phyloP scores from a whole-genome alignment of 2,113 vertebrate species.

The Oryzias woworae region DNA sequence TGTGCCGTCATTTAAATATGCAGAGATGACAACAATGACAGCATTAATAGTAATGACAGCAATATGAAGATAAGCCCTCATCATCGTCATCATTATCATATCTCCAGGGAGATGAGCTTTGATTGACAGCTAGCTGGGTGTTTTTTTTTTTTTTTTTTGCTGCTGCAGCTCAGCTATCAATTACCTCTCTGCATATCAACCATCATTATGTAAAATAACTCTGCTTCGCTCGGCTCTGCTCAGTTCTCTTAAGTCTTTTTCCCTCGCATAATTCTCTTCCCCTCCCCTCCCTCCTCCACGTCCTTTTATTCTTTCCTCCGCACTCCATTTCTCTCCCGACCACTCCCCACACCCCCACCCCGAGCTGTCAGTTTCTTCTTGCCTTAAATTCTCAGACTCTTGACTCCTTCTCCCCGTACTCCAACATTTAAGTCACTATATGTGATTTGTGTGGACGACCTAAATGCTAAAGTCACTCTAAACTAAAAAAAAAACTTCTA shows the following conservation, averaged over 20 bases:
- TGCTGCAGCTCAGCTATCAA: constrained; percentile 73
- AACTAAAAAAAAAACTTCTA: constrained; percentile 12
- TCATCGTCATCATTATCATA: constrained; percentile 75
- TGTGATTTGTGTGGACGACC: constrained; percentile 18
- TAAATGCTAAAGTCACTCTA: constrained; percentile 13
- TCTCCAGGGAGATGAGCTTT: constrained; percentile 67
- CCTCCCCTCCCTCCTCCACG: constrained; percentile 27
- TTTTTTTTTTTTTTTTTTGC: constrained; percentile 39
- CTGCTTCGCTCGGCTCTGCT: constrained; percentile 60
- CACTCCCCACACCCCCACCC: neutral
- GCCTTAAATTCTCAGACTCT: constrained; percentile 27
- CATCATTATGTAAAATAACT: constrained; percentile 77
- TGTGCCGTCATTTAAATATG: constrained; percentile 69
- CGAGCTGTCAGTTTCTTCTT: constrained; percentile 25
- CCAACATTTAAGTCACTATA: constrained; percentile 10
- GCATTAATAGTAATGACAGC: constrained; percentile 77
- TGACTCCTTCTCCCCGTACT: constrained; percentile 10
- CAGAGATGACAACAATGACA: constrained; percentile 74
- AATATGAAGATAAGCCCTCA: constrained; percentile 71
- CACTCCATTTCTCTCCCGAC: constrained; percentile 42
- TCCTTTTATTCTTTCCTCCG: constrained; percentile 55
- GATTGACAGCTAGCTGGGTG: constrained; percentile 74
- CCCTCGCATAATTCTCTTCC: constrained; percentile 59
- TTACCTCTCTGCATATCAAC: constrained; percentile 75
- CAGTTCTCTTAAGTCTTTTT: constrained; percentile 71